Evolutionary conservation across 2,113 vertebrate genomes (phyloP).

Genomic region (Chauna torquata): DNA sequence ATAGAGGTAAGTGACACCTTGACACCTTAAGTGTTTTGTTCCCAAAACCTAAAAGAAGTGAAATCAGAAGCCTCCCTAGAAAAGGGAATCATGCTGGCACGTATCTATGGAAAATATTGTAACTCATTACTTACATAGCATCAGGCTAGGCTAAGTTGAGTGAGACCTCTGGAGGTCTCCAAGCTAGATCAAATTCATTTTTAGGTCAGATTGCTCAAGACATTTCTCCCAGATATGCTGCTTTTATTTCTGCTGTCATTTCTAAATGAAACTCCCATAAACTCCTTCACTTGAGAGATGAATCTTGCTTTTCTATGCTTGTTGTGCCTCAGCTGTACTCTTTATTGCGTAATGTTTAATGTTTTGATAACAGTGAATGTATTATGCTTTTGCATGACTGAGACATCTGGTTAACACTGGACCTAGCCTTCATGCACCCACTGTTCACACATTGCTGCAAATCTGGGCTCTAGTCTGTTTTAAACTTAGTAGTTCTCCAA

Average conservation of each 20-base stretch:
- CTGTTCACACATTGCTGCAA: background rate
- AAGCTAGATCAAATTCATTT: background rate
- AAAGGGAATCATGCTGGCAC: background rate
- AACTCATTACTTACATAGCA: background rate
- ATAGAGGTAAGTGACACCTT: background rate
- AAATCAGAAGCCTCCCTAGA: background rate
- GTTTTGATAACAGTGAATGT: background rate
- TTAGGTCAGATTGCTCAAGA: background rate
- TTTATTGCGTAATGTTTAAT: background rate
- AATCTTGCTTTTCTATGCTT: background rate
- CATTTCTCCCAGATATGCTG: background rate
- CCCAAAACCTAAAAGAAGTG: background rate
- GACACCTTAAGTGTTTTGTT: background rate
- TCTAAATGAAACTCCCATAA: background rate
- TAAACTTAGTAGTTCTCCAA: background rate
- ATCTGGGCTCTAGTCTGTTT: background rate
- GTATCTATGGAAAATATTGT: background rate
- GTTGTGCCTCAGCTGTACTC: background rate
- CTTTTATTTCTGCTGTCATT: background rate
- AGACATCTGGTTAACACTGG: background rate
- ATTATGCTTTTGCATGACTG: background rate
- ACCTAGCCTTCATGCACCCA: background rate
- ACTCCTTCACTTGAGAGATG: background rate
- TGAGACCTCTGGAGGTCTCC: background rate
- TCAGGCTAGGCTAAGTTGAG: background rate